phyloP scores from a whole-genome alignment of 2,888 invertebrate species.

The Diarsia rubi region DNA sequence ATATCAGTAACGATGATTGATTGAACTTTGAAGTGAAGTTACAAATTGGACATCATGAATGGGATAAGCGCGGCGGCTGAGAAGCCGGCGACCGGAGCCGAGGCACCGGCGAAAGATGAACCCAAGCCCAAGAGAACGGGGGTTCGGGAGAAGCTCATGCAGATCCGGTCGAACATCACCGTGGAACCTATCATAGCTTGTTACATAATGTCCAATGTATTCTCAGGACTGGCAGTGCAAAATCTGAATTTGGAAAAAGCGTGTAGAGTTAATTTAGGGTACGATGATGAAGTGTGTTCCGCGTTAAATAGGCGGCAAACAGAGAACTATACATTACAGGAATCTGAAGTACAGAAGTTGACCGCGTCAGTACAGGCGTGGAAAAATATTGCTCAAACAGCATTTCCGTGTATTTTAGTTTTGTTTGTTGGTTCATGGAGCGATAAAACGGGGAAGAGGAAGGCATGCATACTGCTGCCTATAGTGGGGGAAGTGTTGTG shows the following conservation, averaged over 20 bases:
- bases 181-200: conserved; percentile 93
- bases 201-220: conserved; percentile 93
- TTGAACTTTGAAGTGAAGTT: conserved; percentile 71
- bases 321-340: conserved; percentile 92
- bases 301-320: conserved; percentile 94
- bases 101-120: conserved; percentile 77
- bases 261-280: conserved; percentile 95
- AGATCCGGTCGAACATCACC: conserved; percentile 91
- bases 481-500: conserved; percentile 90
- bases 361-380: conserved; percentile 91
- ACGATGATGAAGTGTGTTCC: conserved; percentile 93
- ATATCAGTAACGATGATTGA: conserved; percentile 75
- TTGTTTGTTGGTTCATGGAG: conserved; percentile 92
- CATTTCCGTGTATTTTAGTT: conserved; percentile 90
- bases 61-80: conserved; percentile 82
- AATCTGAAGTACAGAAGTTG: conserved; percentile 92
- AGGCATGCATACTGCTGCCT: conserved; percentile 91
- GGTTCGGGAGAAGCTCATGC: conserved; percentile 85
- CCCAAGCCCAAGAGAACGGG: conserved; percentile 77
- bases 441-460: conserved; percentile 90
- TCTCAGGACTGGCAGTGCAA: conserved; percentile 95
- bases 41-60: conserved; percentile 82
- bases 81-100: conserved; percentile 78
- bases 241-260: conserved; percentile 96
- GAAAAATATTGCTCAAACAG: conserved; percentile 91